phyloP scores from a whole-genome alignment of 2,113 vertebrate genomes.

The Gymnarchus niloticus region DNA sequence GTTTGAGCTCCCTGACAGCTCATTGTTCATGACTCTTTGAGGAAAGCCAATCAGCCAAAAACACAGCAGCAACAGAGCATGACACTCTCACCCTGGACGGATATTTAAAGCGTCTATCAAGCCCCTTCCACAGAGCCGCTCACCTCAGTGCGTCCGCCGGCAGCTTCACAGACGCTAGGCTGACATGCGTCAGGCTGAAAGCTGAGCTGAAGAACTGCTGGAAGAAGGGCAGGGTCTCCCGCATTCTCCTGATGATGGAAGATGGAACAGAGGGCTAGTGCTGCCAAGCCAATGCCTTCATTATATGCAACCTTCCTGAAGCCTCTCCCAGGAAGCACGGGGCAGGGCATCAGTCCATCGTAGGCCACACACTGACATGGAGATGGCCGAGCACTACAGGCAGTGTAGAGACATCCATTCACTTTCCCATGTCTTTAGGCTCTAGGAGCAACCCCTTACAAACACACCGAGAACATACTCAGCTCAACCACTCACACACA shows the following conservation, averaged over 20 bases:
- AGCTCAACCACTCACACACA: background rate
- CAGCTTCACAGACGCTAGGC: constrained; percentile 70
- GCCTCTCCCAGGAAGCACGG: background rate
- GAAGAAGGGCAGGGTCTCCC: constrained; percentile 69
- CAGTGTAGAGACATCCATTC: background rate
- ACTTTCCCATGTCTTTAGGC: background rate
- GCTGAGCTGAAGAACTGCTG: constrained; percentile 79
- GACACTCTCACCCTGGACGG: background rate
- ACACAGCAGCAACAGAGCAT: background rate
- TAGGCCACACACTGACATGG: background rate
- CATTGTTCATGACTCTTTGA: too few relatives aligned
- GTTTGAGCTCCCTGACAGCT: background rate
- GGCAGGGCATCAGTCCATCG: background rate
- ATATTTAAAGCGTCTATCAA: background rate
- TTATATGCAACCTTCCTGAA: background rate
- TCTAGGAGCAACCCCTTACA: background rate
- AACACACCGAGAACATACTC: background rate
- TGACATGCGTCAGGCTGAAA: constrained; percentile 73
- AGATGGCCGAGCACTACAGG: background rate
- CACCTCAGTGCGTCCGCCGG: constrained; percentile 77
- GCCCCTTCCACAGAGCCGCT: background rate
- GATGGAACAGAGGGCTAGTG: background rate
- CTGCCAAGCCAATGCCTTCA: background rate
- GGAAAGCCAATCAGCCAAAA: too few relatives aligned
- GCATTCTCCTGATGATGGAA: constrained; percentile 61